A percentile compares a stretch with the other conserved stretches of the same genome.
These are phyloP conservation scores for Glandiceps talaboti DNA, from an alignment of 53 echinoderm and acorn worm species.

Conservation along the genomic window DNA sequence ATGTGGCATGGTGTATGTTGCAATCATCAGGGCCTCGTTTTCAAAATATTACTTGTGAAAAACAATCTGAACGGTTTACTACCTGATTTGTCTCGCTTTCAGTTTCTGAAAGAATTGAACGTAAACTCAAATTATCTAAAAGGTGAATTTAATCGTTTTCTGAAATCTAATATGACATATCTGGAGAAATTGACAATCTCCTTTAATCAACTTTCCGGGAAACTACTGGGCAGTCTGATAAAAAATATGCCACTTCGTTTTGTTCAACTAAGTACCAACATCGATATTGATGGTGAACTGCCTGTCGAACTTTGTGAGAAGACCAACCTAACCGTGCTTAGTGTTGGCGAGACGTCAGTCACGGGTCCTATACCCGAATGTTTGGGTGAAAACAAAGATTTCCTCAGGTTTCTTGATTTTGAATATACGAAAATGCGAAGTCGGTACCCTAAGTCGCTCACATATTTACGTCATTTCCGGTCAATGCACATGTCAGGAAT, in stretches of 20 bases:
- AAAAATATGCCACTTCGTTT: neutral
- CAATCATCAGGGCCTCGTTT: neutral
- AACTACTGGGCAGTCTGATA: neutral
- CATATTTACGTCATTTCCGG: neutral
- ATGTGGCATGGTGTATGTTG: neutral
- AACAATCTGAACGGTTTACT: neutral
- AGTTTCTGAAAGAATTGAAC: neutral
- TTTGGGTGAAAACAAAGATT: neutral
- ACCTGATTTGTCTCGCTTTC: neutral
- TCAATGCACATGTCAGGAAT: neutral
- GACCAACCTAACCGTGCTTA: neutral
- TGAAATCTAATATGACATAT: neutral
- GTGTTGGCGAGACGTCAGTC: neutral
- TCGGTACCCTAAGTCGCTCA: neutral
- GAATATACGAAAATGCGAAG: neutral
- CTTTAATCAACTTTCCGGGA: neutral
- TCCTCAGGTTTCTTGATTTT: neutral
- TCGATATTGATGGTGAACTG: neutral
- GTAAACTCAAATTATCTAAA: neutral
- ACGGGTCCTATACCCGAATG: neutral
- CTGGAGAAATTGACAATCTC: neutral
- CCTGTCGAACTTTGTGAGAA: neutral
- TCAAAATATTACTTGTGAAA: neutral
- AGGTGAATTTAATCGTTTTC: neutral
- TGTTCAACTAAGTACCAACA: neutral